Evolutionary conservation across 2,113 vertebrate genomes (phyloP).

Genomic region (Psophia crepitans): DNA sequence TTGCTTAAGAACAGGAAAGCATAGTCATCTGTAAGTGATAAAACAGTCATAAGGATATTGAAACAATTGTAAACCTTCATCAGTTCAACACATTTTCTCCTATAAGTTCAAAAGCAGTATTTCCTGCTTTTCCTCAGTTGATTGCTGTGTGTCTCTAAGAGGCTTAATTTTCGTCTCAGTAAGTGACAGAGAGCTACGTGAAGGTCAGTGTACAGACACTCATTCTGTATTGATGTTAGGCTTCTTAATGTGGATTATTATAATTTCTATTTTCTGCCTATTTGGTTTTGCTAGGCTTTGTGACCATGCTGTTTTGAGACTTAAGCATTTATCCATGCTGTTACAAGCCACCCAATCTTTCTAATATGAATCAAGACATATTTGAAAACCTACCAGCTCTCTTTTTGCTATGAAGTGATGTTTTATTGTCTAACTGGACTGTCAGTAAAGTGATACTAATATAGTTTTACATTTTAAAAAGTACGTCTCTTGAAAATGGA

Average conservation of each 20-base stretch:
- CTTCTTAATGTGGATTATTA: neutral
- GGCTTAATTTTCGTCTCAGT: slow-evolving; percentile 22
- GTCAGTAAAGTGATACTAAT: neutral
- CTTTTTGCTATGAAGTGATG: neutral
- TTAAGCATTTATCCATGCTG: neutral
- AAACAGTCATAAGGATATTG: neutral
- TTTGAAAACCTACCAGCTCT: neutral
- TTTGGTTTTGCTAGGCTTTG: neutral
- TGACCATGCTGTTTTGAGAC: neutral
- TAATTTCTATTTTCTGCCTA: neutral
- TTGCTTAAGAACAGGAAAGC: neutral
- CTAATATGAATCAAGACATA: neutral
- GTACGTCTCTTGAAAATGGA: neutral
- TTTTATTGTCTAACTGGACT: neutral
- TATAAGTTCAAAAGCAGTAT: neutral
- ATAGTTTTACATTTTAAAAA: neutral
- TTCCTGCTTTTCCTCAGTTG: neutral
- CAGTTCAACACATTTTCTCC: neutral
- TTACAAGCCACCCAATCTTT: neutral
- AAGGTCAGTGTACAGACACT: neutral
- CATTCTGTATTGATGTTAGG: neutral
- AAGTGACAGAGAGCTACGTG: neutral
- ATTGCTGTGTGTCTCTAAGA: neutral
- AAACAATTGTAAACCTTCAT: neutral
- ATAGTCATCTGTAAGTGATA: neutral